These are phyloP conservation scores for Perodicticus potto DNA, from an alignment of 2,797 vertebrate genomes.

Conservation along the genomic window DNA sequence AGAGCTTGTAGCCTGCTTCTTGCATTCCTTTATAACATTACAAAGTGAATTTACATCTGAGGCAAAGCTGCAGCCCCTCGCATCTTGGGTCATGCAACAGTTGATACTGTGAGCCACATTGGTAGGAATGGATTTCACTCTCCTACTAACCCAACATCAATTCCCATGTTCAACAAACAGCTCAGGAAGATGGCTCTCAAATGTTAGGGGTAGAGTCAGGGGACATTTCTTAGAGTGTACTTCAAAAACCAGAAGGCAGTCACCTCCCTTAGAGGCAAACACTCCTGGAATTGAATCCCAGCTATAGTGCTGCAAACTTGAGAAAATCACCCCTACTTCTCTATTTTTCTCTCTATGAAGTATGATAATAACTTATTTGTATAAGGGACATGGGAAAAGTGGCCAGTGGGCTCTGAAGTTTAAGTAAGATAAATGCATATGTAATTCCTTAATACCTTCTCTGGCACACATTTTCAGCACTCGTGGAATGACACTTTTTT, in stretches of 20 bases:
- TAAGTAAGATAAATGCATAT: background rate
- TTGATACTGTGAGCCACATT: background rate
- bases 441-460: background rate
- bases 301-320: background rate
- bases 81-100: background rate
- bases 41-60: too few relatives aligned
- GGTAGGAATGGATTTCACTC: background rate
- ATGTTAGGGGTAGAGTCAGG: background rate
- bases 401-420: background rate
- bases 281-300: background rate
- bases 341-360: slow-evolving; percentile 41
- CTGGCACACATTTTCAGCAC: background rate
- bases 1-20: too few relatives aligned
- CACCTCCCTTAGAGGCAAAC: background rate
- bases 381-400: background rate
- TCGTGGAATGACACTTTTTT: slow-evolving; percentile 6
- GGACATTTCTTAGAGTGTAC: background rate
- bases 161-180: background rate
- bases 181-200: background rate
- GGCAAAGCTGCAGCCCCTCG: too few relatives aligned
- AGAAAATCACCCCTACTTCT: background rate
- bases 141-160: background rate
- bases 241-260: slow-evolving; percentile 30
- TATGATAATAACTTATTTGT: background rate
- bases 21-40: too few relatives aligned